A percentile compares a stretch with the other conserved stretches of the same genome.
These are phyloP conservation scores for Dipus sagitta DNA, from an alignment of 2,797 vertebrate species.

Conservation along the genomic window DNA sequence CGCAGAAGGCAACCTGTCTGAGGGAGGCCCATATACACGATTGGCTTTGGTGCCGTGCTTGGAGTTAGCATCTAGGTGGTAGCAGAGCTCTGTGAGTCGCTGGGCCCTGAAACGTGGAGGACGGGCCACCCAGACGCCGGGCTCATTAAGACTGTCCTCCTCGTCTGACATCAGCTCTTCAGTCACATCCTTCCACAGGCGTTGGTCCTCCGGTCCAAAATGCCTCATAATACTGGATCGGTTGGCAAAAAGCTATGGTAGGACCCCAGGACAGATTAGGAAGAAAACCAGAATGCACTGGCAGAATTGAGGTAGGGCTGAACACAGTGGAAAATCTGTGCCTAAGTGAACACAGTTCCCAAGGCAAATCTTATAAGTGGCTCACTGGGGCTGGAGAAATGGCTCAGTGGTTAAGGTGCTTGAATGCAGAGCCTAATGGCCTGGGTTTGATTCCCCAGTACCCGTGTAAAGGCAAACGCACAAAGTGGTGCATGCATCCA, in stretches of 20 bases:
- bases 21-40: conserved; percentile 85
- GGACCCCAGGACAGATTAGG: conserved; percentile 44
- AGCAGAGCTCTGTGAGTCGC: conserved; percentile 86
- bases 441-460: too few species aligned
- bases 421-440: too few species aligned
- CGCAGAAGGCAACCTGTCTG: conserved; percentile 85
- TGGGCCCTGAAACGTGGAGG: conserved; percentile 86
- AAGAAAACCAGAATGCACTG: conserved; percentile 20
- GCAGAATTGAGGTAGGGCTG: not conserved
- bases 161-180: conserved; percentile 89
- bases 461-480: too few species aligned
- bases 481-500: too few species aligned
- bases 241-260: conserved; percentile 87
- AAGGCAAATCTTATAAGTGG: not conserved
- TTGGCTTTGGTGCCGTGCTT: conserved; percentile 88
- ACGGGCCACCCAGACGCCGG: conserved; percentile 88
- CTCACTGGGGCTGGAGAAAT: not conserved
- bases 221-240: conserved; percentile 86
- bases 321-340: not conserved
- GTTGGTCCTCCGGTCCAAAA: conserved; percentile 85
- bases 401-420: too few species aligned
- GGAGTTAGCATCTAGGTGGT: conserved; percentile 87
- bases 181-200: conserved; percentile 86
- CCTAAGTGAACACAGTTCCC: not conserved
- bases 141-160: conserved; percentile 87